Conservation (phyloP, 2,797 vertebrate species). For the Petrocephalus schoutedeni region DNA sequence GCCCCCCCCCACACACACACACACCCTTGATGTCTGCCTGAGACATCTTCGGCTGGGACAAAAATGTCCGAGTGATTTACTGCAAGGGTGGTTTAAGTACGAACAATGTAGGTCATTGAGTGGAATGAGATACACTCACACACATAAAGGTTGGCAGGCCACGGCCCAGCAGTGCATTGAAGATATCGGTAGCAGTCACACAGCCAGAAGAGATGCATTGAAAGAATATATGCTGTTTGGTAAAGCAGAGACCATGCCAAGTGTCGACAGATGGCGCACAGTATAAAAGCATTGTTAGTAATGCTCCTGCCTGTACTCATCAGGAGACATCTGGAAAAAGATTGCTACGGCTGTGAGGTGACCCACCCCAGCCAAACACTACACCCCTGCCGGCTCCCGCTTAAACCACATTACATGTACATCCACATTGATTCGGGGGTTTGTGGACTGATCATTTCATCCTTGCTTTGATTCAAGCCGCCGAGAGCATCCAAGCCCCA, state of each 20-base stretch:
- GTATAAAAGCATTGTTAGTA: background rate
- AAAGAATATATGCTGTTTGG: background rate
- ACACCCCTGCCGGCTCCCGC: background rate
- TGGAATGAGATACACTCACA: background rate
- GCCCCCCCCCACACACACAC: background rate
- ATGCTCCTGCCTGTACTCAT: background rate
- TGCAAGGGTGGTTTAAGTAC: background rate
- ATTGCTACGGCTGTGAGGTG: background rate
- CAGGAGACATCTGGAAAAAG: background rate
- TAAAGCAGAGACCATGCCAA: background rate
- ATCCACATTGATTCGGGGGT: background rate
- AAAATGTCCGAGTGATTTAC: background rate
- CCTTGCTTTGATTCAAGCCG: background rate
- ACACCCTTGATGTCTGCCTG: background rate
- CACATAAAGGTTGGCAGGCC: background rate
- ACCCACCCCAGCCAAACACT: background rate
- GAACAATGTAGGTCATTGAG: background rate
- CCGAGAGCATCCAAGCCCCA: background rate
- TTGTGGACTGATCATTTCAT: background rate
- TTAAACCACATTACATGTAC: background rate
- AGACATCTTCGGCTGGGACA: background rate
- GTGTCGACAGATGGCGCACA: background rate
- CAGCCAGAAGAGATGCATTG: background rate
- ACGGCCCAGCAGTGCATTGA: background rate
- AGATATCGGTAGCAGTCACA: background rate